phyloP scores from a whole-genome alignment of 2,888 invertebrate species.

The Cephus spinipes region DNA sequence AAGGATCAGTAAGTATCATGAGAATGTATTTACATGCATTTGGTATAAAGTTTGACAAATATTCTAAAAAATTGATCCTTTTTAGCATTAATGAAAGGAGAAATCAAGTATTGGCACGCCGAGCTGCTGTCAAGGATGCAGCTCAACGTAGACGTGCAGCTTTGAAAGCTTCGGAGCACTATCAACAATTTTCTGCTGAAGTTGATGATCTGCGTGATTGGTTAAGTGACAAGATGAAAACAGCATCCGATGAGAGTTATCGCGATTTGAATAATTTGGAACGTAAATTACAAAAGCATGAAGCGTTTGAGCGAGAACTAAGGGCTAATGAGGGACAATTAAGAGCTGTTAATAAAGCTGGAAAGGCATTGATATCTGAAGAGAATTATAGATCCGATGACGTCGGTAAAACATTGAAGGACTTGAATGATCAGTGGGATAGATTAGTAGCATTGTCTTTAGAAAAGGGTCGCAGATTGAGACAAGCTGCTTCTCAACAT shows the following conservation, averaged over 20 bases:
- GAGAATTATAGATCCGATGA: constrained; percentile 78
- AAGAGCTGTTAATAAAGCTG: constrained; percentile 85
- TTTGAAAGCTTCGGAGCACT: constrained; percentile 86
- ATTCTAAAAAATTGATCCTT: constrained; percentile 11
- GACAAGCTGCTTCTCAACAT: constrained; percentile 91
- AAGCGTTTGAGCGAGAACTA: constrained; percentile 95
- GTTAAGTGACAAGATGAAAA: constrained; percentile 92
- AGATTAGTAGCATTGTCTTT: constrained; percentile 76
- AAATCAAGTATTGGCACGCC: constrained; percentile 79
- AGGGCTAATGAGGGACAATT: constrained; percentile 94
- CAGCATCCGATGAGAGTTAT: constrained; percentile 93
- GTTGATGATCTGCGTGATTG: constrained; percentile 91
- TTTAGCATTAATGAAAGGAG: constrained; percentile 78
- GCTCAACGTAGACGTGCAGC: constrained; percentile 81
- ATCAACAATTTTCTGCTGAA: constrained; percentile 93
- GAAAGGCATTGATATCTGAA: constrained; percentile 78
- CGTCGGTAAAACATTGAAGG: constrained; percentile 75
- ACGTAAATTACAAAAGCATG: constrained; percentile 94
- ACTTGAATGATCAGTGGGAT: constrained; percentile 84
- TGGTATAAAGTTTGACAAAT: background rate
- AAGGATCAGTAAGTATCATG: constrained; percentile 75
- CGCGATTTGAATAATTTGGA: constrained; percentile 90
- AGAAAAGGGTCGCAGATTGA: constrained; percentile 78
- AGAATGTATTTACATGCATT: constrained; percentile 10
- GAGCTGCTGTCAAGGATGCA: constrained; percentile 80